Evolutionary conservation across 2,888 invertebrate genomes (phyloP).

Genomic region (Congeria kusceri): DNA sequence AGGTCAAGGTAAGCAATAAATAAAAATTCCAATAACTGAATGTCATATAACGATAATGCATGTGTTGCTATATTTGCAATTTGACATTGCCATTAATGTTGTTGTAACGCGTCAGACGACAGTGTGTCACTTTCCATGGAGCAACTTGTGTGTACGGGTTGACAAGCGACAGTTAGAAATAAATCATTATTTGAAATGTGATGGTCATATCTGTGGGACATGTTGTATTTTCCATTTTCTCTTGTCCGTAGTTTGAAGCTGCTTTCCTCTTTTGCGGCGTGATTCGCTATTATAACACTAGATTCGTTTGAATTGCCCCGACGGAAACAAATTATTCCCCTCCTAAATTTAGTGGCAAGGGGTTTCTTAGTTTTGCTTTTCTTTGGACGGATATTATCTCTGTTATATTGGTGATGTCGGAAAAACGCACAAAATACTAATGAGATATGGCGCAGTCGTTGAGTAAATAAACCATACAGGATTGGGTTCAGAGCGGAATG

Average conservation of each 20-base stretch:
- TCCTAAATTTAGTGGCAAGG: slow-evolving; percentile 33
- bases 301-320: slow-evolving; percentile 50
- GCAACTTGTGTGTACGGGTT: not conserved
- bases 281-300: slow-evolving; percentile 66
- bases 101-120: slow-evolving; percentile 8
- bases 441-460: slow-evolving; percentile 53
- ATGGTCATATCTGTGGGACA: no score
- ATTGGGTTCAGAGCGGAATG: slow-evolving; percentile 86
- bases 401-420: not conserved
- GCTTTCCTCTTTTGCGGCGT: slow-evolving; percentile 62
- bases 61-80: no score
- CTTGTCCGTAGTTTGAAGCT: slow-evolving; percentile 50
- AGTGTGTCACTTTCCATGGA: slow-evolving; percentile 18
- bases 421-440: not conserved
- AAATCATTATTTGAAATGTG: no score
- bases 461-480: slow-evolving; percentile 84
- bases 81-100: no score
- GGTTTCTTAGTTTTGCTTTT: slow-evolving; percentile 17
- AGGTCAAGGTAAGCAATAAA: no score
- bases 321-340: slow-evolving; percentile 37
- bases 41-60: no score
- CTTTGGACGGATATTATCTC: not conserved
- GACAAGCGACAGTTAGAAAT: no score
- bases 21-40: no score
- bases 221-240: slow-evolving; percentile 28